phyloP scores from a whole-genome alignment of 2,797 vertebrate genomes.

The Alauda arvensis region DNA sequence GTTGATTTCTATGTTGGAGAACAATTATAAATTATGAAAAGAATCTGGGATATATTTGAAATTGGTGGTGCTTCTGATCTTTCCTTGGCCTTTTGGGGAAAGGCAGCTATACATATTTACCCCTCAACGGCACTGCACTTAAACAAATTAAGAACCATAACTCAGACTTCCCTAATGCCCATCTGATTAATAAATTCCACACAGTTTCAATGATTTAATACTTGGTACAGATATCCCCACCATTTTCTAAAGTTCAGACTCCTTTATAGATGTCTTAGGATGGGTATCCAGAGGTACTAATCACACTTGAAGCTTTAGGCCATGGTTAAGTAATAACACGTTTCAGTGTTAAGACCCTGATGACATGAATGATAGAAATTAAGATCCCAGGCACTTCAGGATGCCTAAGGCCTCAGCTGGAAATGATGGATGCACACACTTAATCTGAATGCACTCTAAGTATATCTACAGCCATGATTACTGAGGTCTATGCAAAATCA shows the following conservation, averaged over 20 bases:
- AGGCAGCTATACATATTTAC: neutral
- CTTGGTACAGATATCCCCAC: neutral
- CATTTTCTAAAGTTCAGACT: neutral
- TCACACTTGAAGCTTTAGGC: slow-evolving; percentile 9
- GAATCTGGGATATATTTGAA: neutral
- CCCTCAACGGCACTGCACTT: neutral
- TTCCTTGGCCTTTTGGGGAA: neutral
- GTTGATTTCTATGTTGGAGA: neutral
- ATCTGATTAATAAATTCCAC: neutral
- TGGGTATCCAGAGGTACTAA: neutral
- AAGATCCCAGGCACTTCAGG: slow-evolving; percentile 25
- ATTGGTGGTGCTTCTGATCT: neutral
- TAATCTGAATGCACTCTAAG: slow-evolving; percentile 44
- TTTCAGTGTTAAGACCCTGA: slow-evolving; percentile 38
- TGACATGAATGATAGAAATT: slow-evolving; percentile 48
- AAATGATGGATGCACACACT: slow-evolving; percentile 26
- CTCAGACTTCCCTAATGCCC: neutral
- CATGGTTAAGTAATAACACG: neutral
- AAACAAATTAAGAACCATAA: neutral
- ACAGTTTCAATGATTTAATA: neutral
- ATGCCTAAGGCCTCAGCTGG: slow-evolving; percentile 45
- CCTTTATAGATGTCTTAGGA: neutral
- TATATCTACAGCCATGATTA: slow-evolving; percentile 35
- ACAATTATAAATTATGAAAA: neutral
- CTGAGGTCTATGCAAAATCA: slow-evolving; percentile 48